Conservation (phyloP, 1,140 invertebrate genomes). For the Aricia agestis region DNA sequence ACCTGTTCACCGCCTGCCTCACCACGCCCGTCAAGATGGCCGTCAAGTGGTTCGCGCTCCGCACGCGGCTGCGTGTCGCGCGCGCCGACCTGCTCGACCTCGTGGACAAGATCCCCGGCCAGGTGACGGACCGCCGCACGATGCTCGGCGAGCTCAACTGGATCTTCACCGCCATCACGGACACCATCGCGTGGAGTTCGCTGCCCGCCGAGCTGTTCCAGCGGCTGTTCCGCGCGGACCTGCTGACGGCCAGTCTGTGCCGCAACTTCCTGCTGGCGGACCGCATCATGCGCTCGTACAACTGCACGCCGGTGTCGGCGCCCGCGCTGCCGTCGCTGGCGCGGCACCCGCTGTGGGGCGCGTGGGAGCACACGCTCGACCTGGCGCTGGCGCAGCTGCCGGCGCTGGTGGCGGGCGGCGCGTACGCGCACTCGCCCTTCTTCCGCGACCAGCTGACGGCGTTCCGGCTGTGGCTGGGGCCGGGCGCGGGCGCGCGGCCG, state of each 20-base stretch:
- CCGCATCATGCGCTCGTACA: constrained; percentile 96
- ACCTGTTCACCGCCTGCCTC: constrained; percentile 98
- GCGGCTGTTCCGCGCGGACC: constrained; percentile 96
- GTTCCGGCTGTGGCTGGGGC: constrained; percentile 97
- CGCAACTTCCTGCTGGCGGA: constrained; percentile 98
- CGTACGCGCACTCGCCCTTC: constrained; percentile 91
- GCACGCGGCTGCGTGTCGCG: constrained; percentile 88
- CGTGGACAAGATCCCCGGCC: constrained; percentile 97
- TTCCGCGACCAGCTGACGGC: constrained; percentile 99
- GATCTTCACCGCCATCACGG: constrained; percentile 99
- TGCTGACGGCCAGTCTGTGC: constrained; percentile 98
- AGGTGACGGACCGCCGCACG: constrained; percentile 95
- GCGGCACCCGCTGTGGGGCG: constrained; percentile 95
- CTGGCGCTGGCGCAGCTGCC: constrained; percentile 93
- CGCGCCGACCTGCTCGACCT: constrained; percentile 90
- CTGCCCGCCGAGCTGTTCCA: constrained; percentile 95
- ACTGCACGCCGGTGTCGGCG: constrained; percentile 95
- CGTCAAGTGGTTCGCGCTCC: constrained; percentile 94
- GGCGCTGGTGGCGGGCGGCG: constrained; percentile 81
- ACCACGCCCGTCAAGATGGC: constrained; percentile 99
- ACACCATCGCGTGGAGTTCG: constrained; percentile 99
- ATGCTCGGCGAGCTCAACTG: constrained; percentile 99
- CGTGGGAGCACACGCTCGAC: constrained; percentile 98
- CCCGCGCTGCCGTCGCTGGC: constrained; percentile 92
- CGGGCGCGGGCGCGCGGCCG: constrained; percentile 82